Evolutionary conservation across 2,888 invertebrate genomes (phyloP).

Genomic region (Microdon myrmicae): DNA sequence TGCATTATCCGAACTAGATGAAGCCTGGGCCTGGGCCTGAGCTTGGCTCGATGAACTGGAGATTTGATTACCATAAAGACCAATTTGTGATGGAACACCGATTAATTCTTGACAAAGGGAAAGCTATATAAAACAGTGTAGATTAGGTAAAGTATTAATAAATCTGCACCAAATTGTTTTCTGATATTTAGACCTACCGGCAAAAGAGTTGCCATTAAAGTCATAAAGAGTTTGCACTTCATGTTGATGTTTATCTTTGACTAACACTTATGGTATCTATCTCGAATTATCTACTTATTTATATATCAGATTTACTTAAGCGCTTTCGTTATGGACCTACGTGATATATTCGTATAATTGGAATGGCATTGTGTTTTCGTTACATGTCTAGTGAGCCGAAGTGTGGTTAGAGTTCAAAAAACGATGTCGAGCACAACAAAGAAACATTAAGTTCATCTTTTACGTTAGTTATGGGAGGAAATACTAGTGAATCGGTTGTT

Average conservation of each 20-base stretch:
- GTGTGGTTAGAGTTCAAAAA: conserved; percentile 5
- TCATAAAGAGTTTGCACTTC: conserved; percentile 60
- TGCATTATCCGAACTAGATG: no score
- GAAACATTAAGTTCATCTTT: conserved; percentile 6
- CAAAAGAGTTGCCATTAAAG: conserved; percentile 60
- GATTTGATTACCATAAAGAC: conserved; percentile 2
- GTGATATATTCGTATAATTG: conserved; percentile 29
- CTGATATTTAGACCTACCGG: conserved; percentile 58
- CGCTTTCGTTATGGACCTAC: conserved; percentile 15
- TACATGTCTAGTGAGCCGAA: conserved; percentile 17
- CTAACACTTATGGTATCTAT: conserved; percentile 39
- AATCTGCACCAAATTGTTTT: background rate
- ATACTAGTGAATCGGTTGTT: no score
- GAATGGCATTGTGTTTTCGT: conserved; percentile 21
- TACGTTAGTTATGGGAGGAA: background rate
- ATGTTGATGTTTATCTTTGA: conserved; percentile 53
- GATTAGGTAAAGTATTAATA: conserved; percentile 11
- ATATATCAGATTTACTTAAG: conserved; percentile 35
- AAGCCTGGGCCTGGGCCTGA: conserved; percentile 25
- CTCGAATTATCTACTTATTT: conserved; percentile 33
- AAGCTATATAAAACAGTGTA: conserved; percentile 18
- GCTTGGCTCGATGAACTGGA: conserved; percentile 27
- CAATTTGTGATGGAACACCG: conserved; percentile 5
- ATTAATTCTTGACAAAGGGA: conserved; percentile 20
- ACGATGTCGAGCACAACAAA: conserved; percentile 17